A percentile compares a stretch with the other conserved stretches of the same genome.
Conservation (phyloP, 2,113 vertebrate genomes). For the Butorides virescens region DNA sequence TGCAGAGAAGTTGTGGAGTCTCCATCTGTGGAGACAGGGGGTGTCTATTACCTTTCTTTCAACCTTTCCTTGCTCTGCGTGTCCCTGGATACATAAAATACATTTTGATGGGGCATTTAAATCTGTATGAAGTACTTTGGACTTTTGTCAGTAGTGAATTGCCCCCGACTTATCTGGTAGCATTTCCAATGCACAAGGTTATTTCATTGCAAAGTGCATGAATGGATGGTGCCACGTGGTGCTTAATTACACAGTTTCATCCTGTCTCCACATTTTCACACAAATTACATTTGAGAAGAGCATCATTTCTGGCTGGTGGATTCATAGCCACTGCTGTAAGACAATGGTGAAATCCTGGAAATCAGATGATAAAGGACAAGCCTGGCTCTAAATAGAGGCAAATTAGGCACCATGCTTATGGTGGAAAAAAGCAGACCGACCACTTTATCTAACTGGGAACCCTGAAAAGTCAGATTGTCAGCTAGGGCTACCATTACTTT, state of each 20-base stretch:
- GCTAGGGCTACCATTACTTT: background rate
- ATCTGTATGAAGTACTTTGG: background rate
- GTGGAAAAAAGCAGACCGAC: background rate
- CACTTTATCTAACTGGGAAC: background rate
- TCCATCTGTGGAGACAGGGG: background rate
- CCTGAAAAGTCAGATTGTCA: background rate
- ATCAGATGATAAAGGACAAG: background rate
- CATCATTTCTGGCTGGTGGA: background rate
- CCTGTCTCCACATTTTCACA: background rate
- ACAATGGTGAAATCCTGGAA: background rate
- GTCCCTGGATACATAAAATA: background rate
- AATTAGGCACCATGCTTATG: background rate
- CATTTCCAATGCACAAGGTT: background rate
- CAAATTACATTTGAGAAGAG: background rate
- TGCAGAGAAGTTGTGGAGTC: background rate
- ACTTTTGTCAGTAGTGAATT: background rate
- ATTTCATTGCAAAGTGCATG: background rate
- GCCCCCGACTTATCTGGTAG: fast-evolving
- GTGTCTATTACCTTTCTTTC: background rate
- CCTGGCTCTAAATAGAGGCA: background rate
- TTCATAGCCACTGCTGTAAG: background rate
- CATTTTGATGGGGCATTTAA: background rate
- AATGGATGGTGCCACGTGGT: background rate
- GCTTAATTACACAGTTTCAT: background rate
- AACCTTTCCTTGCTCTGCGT: background rate